These are phyloP conservation scores for Anoplophora glabripennis DNA, from an alignment of 1,140 invertebrate genomes.

Conservation along the genomic window DNA sequence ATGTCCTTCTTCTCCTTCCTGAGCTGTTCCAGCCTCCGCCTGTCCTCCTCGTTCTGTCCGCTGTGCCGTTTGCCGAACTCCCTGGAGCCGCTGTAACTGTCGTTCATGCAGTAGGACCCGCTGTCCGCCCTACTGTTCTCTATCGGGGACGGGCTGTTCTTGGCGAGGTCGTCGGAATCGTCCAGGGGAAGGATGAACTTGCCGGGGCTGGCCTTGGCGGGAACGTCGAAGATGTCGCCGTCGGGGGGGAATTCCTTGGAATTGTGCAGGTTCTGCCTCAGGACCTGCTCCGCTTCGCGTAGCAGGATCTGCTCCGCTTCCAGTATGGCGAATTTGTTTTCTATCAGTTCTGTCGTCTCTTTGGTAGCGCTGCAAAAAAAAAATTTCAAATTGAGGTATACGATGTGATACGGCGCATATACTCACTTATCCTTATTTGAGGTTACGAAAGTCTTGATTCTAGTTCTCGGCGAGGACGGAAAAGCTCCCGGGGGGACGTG, in stretches of 20 bases:
- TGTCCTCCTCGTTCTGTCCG: slow-evolving; percentile 23
- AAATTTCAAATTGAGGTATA: background rate
- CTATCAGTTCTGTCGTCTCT: slow-evolving; percentile 28
- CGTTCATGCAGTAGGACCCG: background rate
- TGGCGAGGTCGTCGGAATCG: slow-evolving; percentile 6
- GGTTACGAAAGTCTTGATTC: slow-evolving; percentile 58
- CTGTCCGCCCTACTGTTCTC: slow-evolving; percentile 1
- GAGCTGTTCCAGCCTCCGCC: slow-evolving; percentile 49
- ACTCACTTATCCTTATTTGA: slow-evolving; percentile 42
- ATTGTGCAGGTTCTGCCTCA: slow-evolving; percentile 31
- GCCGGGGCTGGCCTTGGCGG: slow-evolving; percentile 26
- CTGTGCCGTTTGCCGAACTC: slow-evolving; percentile 10
- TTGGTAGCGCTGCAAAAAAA: slow-evolving; percentile 28
- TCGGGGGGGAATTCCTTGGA: slow-evolving; percentile 29
- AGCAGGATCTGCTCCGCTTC: slow-evolving; percentile 37
- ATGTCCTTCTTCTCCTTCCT: slow-evolving; percentile 59
- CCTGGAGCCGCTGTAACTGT: background rate
- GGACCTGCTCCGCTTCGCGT: slow-evolving; percentile 28
- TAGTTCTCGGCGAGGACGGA: slow-evolving; percentile 59
- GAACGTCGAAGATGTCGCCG: slow-evolving; percentile 23
- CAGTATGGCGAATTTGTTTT: slow-evolving; percentile 39
- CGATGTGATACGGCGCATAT: background rate
- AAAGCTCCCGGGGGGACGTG: slow-evolving; percentile 48
- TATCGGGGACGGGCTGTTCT: slow-evolving; percentile 2
- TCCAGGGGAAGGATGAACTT: slow-evolving; percentile 43